A percentile compares a stretch with the other conserved stretches of the same genome.
Conservation (phyloP, 2,797 vertebrate genomes). For the Varecia variegata region DNA sequence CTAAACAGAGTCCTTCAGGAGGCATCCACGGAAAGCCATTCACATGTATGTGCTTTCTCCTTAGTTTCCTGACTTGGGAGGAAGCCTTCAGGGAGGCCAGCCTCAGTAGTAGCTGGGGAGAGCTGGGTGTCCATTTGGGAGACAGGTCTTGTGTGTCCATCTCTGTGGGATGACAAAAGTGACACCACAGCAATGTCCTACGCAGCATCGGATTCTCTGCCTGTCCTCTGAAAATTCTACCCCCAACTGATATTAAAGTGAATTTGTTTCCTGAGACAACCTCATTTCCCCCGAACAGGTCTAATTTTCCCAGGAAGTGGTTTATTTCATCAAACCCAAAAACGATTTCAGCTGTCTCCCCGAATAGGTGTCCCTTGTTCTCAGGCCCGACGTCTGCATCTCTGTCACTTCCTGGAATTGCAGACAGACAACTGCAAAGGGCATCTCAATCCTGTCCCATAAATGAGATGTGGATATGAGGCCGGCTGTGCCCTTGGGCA, state of each 20-base stretch:
- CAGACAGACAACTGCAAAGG: constrained; percentile 38
- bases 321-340: constrained; percentile 57
- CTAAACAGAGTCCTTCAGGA: background rate
- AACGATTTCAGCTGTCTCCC: background rate
- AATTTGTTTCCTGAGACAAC: background rate
- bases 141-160: rapidly evolving
- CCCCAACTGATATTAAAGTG: background rate
- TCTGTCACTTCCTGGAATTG: constrained; percentile 33
- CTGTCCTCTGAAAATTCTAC: background rate
- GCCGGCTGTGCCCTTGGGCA: constrained; percentile 54
- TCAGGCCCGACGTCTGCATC: background rate
- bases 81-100: background rate
- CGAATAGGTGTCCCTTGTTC: background rate
- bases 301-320: constrained; percentile 66
- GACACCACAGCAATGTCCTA: background rate
- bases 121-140: background rate
- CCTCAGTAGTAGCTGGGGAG: too few species aligned
- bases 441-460: background rate
- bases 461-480: background rate
- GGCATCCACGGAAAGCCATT: background rate
- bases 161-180: background rate
- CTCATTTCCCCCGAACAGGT: background rate
- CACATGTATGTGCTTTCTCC: background rate
- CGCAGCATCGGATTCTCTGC: background rate
- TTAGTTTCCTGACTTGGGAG: background rate